Conservation (phyloP, 2,113 vertebrate species). For the Prietella phreatophila region DNA sequence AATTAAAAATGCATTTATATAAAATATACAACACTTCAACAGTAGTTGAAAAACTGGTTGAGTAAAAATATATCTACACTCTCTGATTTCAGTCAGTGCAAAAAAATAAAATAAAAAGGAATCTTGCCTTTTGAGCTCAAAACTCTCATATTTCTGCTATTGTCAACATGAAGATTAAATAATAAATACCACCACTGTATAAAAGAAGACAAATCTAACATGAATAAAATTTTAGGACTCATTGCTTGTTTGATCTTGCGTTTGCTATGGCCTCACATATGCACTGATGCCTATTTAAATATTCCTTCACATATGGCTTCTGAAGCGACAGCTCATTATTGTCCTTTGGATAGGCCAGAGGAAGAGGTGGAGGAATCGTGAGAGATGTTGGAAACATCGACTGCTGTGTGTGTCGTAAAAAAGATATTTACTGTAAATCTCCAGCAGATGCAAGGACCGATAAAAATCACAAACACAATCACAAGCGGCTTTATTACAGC, state of each 20-base stretch:
- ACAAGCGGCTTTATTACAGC: conserved; percentile 65
- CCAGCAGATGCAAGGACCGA: conserved; percentile 61
- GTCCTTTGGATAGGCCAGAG: conserved; percentile 49
- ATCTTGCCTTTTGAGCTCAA: neutral
- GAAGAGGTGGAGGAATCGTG: conserved; percentile 33
- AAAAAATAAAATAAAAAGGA: neutral
- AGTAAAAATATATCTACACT: neutral
- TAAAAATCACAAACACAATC: conserved; percentile 73
- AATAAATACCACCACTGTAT: conserved; percentile 45
- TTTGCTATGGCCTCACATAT: conserved; percentile 48
- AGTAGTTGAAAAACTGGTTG: neutral
- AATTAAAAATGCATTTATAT: neutral
- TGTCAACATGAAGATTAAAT: neutral
- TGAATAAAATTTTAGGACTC: conserved; percentile 41
- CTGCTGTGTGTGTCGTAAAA: conserved; percentile 64
- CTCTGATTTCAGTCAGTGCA: neutral
- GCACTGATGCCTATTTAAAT: conserved; percentile 53
- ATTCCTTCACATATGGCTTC: conserved; percentile 53
- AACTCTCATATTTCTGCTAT: neutral
- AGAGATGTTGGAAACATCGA: conserved; percentile 54
- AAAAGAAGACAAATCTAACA: conserved; percentile 41
- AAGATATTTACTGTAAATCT: conserved; percentile 73
- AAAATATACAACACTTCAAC: neutral
- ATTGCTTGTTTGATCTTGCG: conserved; percentile 31
- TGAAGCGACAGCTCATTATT: conserved; percentile 51